A percentile compares a stretch with the other conserved stretches of the same genome.
These are phyloP conservation scores for Zosterops pallidus DNA, from an alignment of 2,113 vertebrate genomes.

Conservation along the genomic window DNA sequence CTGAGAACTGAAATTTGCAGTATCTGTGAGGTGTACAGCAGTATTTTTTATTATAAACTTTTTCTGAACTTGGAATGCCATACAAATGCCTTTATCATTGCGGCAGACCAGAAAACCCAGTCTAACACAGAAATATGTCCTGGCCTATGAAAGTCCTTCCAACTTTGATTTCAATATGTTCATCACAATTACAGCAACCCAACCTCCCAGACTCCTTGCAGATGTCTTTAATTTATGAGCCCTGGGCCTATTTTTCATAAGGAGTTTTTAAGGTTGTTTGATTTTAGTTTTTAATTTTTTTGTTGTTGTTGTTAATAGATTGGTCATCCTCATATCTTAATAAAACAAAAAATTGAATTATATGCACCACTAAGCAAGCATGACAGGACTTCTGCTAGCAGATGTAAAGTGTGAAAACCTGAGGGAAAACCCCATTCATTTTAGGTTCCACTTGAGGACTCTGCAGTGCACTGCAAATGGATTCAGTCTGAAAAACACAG, in stretches of 20 bases:
- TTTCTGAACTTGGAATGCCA: neutral
- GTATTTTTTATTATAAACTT: neutral
- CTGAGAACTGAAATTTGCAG: neutral
- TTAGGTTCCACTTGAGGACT: conserved; percentile 67
- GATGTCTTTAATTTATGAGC: conserved; percentile 39
- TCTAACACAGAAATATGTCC: neutral
- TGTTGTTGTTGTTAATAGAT: conserved; percentile 29
- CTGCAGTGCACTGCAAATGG: conserved; percentile 52
- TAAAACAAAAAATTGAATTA: conserved; percentile 81
- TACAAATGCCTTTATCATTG: neutral
- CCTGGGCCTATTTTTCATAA: conserved; percentile 18
- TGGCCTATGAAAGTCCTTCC: neutral
- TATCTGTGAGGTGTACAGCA: neutral
- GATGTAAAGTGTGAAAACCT: conserved; percentile 72
- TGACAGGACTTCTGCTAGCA: conserved; percentile 65
- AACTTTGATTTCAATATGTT: neutral
- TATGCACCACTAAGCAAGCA: conserved; percentile 66
- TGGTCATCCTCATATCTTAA: conserved; percentile 74
- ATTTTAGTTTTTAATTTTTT: neutral
- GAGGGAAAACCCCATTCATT: conserved; percentile 65
- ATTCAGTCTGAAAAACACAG: conserved; percentile 52
- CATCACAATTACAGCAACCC: neutral
- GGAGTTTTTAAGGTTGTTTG: conserved; percentile 16
- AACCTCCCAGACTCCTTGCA: neutral
- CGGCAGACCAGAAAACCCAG: neutral